Base-by-base conservation (phyloP, 2,888 invertebrate genomes). In the Ariolimax columbianus region DNA sequence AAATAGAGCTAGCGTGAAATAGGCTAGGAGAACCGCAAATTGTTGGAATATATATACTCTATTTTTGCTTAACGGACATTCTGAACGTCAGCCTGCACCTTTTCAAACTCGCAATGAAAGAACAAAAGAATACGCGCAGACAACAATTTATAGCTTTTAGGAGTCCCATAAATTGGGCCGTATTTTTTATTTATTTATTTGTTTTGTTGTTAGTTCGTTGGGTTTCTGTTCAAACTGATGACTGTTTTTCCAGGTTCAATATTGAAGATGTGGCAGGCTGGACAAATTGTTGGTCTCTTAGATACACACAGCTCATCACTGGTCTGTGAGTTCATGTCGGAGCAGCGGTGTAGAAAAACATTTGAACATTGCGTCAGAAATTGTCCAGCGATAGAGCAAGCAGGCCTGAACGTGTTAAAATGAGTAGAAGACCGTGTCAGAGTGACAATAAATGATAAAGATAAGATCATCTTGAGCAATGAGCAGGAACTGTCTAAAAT, bases 221-320 rank as follows among this genome's bases (percentile, higher is more conserved):
- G 47, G 19, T 19, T 51, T 3, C 33, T 51, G 51, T 47, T 23
- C 47, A 36, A 14, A 43, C 3, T 0, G 26, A 30, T 47, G 40
- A 72, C 26, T 70, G 30, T 51, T 51, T 33, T 19, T n/a, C 33
- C 19, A 30, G 51, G 75, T 47, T 75, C 47, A 75, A 75, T 75
- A 51, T 75, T 75, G 19, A 51, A 43, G 51, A 47, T 51, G 75
- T 51, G 33, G 17, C 51, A 0, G 19, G 33, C 33, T 6, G n/a
- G 75, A 19, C 75, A 51, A 75, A 51, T 17, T 51, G 47, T 51
- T 47, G 47, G 30, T 51, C 4, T 75, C 33, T 9, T 33, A 36
- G 6, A 19, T 19, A 30, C 51, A 51, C 75, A 75, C 47, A 51
- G 33, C 7, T 43, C 75, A n/a, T 17, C n/a, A 2, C 55, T 55